Conservation (phyloP, 2,888 invertebrate species). For the Auanema sp. region DNA sequence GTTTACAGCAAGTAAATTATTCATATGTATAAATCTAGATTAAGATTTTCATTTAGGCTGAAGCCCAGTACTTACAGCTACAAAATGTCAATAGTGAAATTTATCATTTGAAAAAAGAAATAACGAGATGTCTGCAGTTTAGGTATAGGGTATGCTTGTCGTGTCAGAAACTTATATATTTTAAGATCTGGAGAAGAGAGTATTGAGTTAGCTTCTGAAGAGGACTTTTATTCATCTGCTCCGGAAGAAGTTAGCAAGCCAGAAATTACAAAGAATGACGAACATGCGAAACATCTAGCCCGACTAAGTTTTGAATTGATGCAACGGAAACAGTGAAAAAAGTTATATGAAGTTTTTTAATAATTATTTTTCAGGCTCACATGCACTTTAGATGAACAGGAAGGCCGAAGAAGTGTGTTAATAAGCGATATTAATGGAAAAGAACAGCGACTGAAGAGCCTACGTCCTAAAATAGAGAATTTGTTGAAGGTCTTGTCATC, state of each 20-base stretch:
- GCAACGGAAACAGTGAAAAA: slow-evolving; percentile 41
- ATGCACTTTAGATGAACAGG: slow-evolving; percentile 42
- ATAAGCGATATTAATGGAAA: slow-evolving; percentile 51
- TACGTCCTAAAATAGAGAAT: slow-evolving; percentile 33
- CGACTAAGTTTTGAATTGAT: slow-evolving; percentile 45
- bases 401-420: slow-evolving; percentile 47
- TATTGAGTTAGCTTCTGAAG: slow-evolving; percentile 44
- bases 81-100: slow-evolving; percentile 52
- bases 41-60: slow-evolving; percentile 25
- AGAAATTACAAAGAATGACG: slow-evolving; percentile 34
- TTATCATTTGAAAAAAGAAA: slow-evolving; percentile 51
- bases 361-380: slow-evolving; percentile 31
- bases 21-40: neutral
- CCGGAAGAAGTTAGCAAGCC: slow-evolving; percentile 26
- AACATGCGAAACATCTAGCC: slow-evolving; percentile 46
- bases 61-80: slow-evolving; percentile 45
- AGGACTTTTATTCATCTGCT: slow-evolving; percentile 45
- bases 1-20: slow-evolving; percentile 25
- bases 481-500: slow-evolving; percentile 19
- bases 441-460: slow-evolving; percentile 38
- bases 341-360: neutral
- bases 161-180: neutral
- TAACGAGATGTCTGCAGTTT: slow-evolving; percentile 48
- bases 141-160: slow-evolving; percentile 18
- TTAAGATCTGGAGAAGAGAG: slow-evolving; percentile 49